These are phyloP conservation scores for Diprion similis DNA, from an alignment of 1,140 invertebrate species.

Conservation along the genomic window DNA sequence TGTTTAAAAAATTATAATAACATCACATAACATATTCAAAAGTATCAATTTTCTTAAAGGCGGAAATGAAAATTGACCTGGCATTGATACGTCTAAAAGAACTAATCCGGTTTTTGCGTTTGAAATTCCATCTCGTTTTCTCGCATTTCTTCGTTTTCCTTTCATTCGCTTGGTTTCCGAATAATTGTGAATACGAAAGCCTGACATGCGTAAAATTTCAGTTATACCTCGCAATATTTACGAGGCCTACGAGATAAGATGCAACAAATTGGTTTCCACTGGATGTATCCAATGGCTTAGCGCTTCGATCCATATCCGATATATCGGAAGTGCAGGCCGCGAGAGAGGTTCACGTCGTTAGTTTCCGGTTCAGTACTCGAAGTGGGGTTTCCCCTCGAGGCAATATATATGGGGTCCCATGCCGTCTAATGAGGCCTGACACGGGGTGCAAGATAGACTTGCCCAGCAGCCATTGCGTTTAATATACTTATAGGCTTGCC, in stretches of 20 bases:
- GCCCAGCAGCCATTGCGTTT: constrained; percentile 1
- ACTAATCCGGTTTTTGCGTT: too few relatives aligned
- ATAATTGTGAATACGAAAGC: too few relatives aligned
- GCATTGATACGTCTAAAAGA: too few relatives aligned
- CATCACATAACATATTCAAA: too few relatives aligned
- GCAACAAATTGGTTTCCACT: constrained; percentile 7
- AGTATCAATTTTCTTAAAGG: too few relatives aligned
- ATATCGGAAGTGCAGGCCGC: not conserved
- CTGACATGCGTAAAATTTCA: too few relatives aligned
- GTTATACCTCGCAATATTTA: too few relatives aligned
- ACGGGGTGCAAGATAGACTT: constrained; percentile 24
- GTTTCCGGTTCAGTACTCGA: constrained; percentile 39
- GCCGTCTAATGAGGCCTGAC: constrained; percentile 52
- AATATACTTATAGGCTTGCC: constrained; percentile 3
- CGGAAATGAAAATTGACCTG: too few relatives aligned
- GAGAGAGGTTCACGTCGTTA: constrained; percentile 39
- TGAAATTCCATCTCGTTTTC: too few relatives aligned
- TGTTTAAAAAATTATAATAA: too few relatives aligned
- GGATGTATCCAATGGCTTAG: not conserved
- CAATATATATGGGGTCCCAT: constrained; percentile 30
- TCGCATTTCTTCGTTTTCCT: too few relatives aligned
- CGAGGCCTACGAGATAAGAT: not conserved
- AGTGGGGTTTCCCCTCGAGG: constrained; percentile 9
- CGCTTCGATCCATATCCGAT: not conserved
- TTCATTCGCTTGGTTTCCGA: too few relatives aligned